These are phyloP conservation scores for Lepidothrix coronata DNA, from an alignment of 2,113 vertebrate species.

Conservation along the genomic window DNA sequence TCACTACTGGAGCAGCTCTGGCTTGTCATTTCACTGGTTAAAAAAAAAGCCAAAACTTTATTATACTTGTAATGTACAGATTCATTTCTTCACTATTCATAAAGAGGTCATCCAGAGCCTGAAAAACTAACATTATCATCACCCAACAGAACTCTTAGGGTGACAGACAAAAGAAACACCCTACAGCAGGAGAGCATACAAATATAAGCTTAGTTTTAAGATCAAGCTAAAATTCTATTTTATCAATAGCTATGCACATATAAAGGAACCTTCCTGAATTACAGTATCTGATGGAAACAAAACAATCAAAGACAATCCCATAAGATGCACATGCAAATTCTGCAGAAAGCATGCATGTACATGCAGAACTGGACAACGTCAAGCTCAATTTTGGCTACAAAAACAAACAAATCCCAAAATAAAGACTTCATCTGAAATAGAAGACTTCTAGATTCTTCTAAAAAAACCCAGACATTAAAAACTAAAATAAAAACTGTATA, in stretches of 20 bases:
- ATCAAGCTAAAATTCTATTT: not conserved
- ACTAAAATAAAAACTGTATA: not conserved
- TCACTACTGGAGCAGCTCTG: not conserved
- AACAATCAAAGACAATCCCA: rapidly evolving
- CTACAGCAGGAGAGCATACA: not conserved
- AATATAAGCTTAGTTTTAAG: not conserved
- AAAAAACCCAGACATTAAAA: not conserved
- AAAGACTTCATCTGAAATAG: not conserved
- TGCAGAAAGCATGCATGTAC: rapidly evolving
- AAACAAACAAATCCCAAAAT: not conserved
- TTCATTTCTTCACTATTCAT: not conserved
- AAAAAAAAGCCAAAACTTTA: not conserved
- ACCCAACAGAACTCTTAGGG: not conserved
- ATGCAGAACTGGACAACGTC: not conserved
- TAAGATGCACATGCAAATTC: not conserved
- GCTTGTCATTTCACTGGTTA: not conserved
- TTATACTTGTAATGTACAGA: not conserved
- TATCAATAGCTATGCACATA: not conserved
- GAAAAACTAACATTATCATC: not conserved
- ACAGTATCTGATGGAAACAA: not conserved
- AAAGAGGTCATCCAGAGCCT: not conserved
- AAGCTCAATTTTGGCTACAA: not conserved
- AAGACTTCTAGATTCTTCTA: not conserved
- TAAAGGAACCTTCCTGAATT: not conserved
- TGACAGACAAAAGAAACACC: not conserved